phyloP scores from a whole-genome alignment of 1,140 invertebrate species.

The Drosophila yakuba region DNA sequence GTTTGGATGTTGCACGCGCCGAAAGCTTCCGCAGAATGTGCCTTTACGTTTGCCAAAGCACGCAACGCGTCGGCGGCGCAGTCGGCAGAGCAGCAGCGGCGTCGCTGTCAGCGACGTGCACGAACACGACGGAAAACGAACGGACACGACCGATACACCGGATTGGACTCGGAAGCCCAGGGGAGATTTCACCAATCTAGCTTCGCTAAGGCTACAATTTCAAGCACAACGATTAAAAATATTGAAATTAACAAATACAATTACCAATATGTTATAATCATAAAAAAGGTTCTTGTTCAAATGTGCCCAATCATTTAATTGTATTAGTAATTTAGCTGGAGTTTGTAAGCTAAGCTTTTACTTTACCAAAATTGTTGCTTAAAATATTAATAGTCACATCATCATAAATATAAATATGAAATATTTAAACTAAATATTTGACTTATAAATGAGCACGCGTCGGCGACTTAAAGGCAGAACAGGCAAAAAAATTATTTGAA shows the following conservation, averaged over 20 bases:
- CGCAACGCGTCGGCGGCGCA: slow-evolving; percentile 56
- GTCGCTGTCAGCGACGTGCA: slow-evolving; percentile 17
- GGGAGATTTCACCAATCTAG: background rate
- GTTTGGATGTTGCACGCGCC: slow-evolving; percentile 74
- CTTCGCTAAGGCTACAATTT: background rate
- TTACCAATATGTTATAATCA: background rate
- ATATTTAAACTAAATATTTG: background rate
- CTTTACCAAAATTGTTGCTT: background rate
- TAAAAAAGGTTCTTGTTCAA: background rate
- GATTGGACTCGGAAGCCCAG: slow-evolving; percentile 8
- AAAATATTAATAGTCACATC: too few species aligned
- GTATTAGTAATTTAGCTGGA: too few species aligned
- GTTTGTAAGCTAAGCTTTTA: too few species aligned
- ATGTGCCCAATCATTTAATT: background rate
- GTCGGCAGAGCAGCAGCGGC: slow-evolving; percentile 18
- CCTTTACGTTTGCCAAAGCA: slow-evolving; percentile 22
- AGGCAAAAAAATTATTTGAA: background rate
- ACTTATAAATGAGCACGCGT: background rate
- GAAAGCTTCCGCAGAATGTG: slow-evolving; percentile 74
- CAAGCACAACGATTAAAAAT: background rate
- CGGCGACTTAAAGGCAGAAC: background rate
- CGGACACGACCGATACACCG: slow-evolving; percentile 6
- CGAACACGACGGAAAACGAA: slow-evolving; percentile 12
- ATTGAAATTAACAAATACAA: background rate
- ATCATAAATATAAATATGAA: background rate